Evolutionary conservation across 2,113 vertebrate species (phyloP).

Genomic region (Nestor notabilis): DNA sequence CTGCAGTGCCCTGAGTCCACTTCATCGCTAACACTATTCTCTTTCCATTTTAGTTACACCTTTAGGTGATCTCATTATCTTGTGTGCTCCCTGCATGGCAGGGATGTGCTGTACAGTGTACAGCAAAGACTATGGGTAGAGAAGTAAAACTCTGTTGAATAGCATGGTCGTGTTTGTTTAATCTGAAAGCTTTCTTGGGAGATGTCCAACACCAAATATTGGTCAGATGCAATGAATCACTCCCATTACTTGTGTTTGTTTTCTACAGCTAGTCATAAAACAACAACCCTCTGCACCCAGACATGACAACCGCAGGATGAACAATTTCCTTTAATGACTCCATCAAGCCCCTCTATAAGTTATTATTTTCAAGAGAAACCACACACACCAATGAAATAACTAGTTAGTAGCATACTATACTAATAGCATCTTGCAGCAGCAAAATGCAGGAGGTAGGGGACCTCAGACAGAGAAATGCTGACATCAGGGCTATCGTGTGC

Average conservation of each 20-base stretch:
- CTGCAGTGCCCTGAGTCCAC: rapidly evolving
- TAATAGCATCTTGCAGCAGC: neutral
- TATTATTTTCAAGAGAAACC: neutral
- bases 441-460: neutral
- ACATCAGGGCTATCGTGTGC: neutral
- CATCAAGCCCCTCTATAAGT: neutral
- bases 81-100: rapidly evolving
- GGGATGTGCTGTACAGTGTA: neutral
- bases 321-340: neutral
- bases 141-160: neutral
- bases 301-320: neutral
- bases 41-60: neutral
- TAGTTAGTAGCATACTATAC: neutral
- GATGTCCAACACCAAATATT: neutral
- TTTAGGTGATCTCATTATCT: neutral
- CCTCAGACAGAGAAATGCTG: neutral
- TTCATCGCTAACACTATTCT: neutral
- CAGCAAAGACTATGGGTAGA: neutral
- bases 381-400: neutral
- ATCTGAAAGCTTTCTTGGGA: slow-evolving; percentile 54
- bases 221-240: neutral
- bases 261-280: neutral
- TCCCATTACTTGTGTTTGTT: neutral
- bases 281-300: neutral
- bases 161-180: neutral